A percentile compares a stretch with the other conserved stretches of the same genome.
Conservation (phyloP, 2,797 vertebrate species). For the Chaetodon trifasciatus region DNA sequence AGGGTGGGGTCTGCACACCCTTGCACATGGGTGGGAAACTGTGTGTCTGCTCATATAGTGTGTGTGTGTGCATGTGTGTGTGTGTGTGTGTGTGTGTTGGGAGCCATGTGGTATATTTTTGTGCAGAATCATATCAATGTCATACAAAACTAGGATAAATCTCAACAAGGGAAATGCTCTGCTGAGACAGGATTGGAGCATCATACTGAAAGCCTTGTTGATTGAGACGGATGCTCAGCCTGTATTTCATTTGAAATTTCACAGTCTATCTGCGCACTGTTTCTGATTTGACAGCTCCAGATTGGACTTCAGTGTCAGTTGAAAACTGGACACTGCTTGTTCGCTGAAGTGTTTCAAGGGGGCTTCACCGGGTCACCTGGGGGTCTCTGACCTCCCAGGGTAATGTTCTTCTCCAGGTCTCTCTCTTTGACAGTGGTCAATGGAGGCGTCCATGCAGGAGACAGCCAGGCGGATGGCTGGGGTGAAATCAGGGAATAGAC, state of each 20-base stretch:
- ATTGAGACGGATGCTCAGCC: conserved; percentile 46
- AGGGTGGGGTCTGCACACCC: conserved; percentile 65
- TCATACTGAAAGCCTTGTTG: conserved; percentile 1
- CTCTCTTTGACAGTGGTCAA: conserved; percentile 80
- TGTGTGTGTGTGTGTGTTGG: conserved; percentile 11
- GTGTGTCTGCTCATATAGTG: conserved; percentile 50
- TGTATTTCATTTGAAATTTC: conserved; percentile 56
- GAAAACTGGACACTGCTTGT: conserved; percentile 60
- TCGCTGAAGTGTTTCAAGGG: conserved; percentile 69
- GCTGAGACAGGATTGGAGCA: neutral
- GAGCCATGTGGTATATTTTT: conserved; percentile 4
- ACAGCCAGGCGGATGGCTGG: conserved; percentile 75
- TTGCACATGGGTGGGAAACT: conserved; percentile 73
- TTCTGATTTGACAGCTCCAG: conserved; percentile 63
- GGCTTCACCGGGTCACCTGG: conserved; percentile 74
- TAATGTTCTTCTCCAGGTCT: conserved; percentile 78
- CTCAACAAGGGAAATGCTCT: conserved; percentile 16
- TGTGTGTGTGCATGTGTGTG: conserved; percentile 16
- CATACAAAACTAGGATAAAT: neutral
- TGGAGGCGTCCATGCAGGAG: conserved; percentile 86
- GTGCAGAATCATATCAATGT: conserved; percentile 10
- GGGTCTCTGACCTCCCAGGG: conserved; percentile 81
- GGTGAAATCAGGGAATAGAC: conserved; percentile 76
- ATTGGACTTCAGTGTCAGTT: conserved; percentile 48
- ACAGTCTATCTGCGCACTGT: conserved; percentile 37